Conservation (phyloP, 2,113 vertebrate species). For the Oophaga pumilio region DNA sequence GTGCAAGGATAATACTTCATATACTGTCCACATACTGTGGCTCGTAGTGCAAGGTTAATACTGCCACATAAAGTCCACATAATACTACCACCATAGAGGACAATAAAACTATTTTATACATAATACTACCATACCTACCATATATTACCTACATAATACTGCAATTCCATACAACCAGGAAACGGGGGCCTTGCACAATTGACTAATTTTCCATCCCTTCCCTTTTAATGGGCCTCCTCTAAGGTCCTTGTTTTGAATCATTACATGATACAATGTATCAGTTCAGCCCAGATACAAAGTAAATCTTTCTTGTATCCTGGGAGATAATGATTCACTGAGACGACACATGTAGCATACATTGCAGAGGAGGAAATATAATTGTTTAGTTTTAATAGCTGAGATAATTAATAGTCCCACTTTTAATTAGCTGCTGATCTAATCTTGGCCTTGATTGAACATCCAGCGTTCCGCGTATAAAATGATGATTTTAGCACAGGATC, state of each 20-base stretch:
- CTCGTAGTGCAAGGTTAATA: too few species aligned
- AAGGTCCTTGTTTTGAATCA: not conserved
- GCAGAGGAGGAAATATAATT: slow-evolving; percentile 43
- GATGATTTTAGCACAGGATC: not conserved
- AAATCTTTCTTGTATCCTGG: not conserved
- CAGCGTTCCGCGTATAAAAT: slow-evolving; percentile 29
- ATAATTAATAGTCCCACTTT: slow-evolving; percentile 57
- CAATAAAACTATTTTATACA: not conserved
- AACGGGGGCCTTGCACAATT: not conserved
- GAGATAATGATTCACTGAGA: not conserved
- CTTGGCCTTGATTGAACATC: slow-evolving; percentile 63
- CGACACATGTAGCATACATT: not conserved
- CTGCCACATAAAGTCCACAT: too few species aligned
- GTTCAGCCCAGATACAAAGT: not conserved
- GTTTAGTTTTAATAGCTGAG: slow-evolving; percentile 53
- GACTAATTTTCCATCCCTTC: not conserved
- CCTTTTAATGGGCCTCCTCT: not conserved
- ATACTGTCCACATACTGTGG: too few species aligned
- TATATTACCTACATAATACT: not conserved
- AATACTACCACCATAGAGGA: too few species aligned
- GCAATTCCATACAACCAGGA: not conserved
- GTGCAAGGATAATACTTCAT: not conserved
- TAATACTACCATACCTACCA: not conserved
- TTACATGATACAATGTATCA: not conserved
- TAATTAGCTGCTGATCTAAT: slow-evolving; percentile 61